These are phyloP conservation scores for Troides helena DNA, from an alignment of 2,888 invertebrate species.

Conservation along the genomic window DNA sequence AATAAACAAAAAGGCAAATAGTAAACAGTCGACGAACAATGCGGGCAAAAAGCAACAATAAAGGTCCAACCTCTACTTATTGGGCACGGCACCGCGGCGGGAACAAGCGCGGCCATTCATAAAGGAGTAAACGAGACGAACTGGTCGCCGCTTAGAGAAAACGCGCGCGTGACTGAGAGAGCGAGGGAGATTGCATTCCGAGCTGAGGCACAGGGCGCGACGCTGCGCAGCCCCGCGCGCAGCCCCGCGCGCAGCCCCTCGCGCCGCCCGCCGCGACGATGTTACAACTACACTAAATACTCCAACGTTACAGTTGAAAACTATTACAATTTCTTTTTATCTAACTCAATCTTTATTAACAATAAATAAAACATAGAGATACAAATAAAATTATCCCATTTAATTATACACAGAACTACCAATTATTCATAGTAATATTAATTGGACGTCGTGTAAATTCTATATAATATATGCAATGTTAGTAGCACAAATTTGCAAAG, in stretches of 20 bases:
- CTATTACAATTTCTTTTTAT: background rate
- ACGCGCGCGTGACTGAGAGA: constrained; percentile 60
- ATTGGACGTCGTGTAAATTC: too few species aligned
- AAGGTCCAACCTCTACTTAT: constrained; percentile 40
- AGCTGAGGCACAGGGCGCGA: constrained; percentile 42
- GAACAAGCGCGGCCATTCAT: constrained; percentile 65
- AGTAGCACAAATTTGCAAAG: background rate
- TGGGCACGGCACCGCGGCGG: constrained; percentile 55
- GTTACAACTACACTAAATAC: constrained; percentile 35
- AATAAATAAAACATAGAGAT: too few species aligned
- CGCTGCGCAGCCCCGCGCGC: constrained; percentile 41
- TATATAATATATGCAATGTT: too few species aligned
- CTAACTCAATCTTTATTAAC: too few species aligned
- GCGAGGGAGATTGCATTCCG: constrained; percentile 77
- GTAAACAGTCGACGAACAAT: constrained; percentile 15
- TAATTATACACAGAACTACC: too few species aligned
- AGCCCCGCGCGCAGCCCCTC: constrained; percentile 25
- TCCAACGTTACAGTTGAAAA: constrained; percentile 37
- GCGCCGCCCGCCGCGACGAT: constrained; percentile 32
- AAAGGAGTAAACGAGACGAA: constrained; percentile 64
- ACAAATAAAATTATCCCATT: too few species aligned
- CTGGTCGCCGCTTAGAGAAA: constrained; percentile 50
- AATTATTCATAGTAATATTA: too few species aligned
- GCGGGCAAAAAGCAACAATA: constrained; percentile 23
- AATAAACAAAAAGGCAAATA: constrained; percentile 14